These are phyloP conservation scores for Asteroscopus sphinx DNA, from an alignment of 2,888 invertebrate genomes.

Conservation along the genomic window DNA sequence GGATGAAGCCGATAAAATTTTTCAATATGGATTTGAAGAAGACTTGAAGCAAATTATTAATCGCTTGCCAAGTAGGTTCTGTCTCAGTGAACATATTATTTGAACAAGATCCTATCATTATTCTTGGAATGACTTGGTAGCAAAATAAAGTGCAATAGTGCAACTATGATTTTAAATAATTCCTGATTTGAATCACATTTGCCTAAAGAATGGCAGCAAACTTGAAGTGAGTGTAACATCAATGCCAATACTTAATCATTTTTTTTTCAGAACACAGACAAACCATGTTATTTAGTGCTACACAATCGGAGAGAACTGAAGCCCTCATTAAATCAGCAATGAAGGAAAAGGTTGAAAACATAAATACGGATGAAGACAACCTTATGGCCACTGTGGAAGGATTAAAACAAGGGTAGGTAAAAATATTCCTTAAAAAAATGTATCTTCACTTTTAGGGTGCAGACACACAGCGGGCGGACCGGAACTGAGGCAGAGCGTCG, in stretches of 20 bases:
- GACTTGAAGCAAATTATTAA: constrained; percentile 98
- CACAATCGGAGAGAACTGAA: constrained; percentile 97
- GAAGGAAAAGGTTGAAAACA: constrained; percentile 96
- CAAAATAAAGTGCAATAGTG: too few relatives aligned
- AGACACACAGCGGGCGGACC: too few relatives aligned
- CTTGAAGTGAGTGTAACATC: too few relatives aligned
- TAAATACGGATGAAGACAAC: constrained; percentile 97
- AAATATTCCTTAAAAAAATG: too few relatives aligned
- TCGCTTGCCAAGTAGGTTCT: constrained; percentile 95
- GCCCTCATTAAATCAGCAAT: constrained; percentile 96
- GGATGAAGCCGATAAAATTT: constrained; percentile 98
- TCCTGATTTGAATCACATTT: too few relatives aligned
- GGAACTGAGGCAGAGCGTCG: too few relatives aligned
- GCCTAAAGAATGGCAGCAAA: too few relatives aligned
- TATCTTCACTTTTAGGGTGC: too few relatives aligned
- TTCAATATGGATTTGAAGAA: constrained; percentile 99
- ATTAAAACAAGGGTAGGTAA: constrained; percentile 92
- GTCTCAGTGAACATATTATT: too few relatives aligned
- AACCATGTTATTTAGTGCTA: constrained; percentile 99
- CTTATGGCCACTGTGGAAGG: constrained; percentile 95
- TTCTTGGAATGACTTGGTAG: too few relatives aligned
- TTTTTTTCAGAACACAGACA: constrained; percentile 94
- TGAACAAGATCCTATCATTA: too few relatives aligned
- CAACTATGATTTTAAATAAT: too few relatives aligned
- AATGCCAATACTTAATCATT: not conserved